Percentiles rank a stretch among this genome's conserved stretches.
Evolutionary conservation across 2,888 invertebrate species (phyloP).

Genomic region (Polyploca ridens): DNA sequence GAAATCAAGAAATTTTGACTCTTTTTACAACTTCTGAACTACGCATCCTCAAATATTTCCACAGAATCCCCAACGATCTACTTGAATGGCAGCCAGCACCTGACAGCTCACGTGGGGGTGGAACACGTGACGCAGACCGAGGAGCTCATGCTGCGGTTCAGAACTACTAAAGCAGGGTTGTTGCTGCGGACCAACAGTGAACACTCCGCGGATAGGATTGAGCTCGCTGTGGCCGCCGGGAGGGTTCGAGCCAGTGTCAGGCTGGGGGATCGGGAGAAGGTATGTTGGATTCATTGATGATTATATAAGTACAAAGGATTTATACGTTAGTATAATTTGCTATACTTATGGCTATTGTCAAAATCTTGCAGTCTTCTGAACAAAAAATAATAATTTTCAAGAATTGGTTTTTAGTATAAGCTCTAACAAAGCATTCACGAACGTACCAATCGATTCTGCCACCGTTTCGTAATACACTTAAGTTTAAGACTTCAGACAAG

Average conservation of each 20-base stretch:
- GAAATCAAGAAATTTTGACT: no score
- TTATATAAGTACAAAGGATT: no score
- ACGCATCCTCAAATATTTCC: constrained; percentile 27
- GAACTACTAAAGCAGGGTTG: constrained; percentile 91
- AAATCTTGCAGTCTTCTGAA: no score
- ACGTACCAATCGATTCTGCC: no score
- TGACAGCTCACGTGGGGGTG: constrained; percentile 89
- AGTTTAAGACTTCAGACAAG: no score
- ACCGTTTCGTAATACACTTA: no score
- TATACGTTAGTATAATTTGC: no score
- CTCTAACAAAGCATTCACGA: no score
- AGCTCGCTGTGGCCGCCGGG: constrained; percentile 93
- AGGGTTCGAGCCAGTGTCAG: constrained; percentile 92
- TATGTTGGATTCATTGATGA: constrained; percentile 46
- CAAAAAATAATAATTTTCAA: no score
- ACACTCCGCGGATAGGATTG: constrained; percentile 92
- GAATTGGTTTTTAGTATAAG: no score
- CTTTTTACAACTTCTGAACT: neutral
- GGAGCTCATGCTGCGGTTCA: constrained; percentile 93
- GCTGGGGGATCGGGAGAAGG: constrained; percentile 94
- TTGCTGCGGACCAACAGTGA: constrained; percentile 92
- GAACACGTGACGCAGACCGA: constrained; percentile 95
- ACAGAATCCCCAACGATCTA: constrained; percentile 94
- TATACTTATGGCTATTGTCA: no score
- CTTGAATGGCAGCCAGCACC: constrained; percentile 95